Base-by-base conservation (phyloP, 2,113 vertebrate genomes). In the Etheostoma spectabile region DNA sequence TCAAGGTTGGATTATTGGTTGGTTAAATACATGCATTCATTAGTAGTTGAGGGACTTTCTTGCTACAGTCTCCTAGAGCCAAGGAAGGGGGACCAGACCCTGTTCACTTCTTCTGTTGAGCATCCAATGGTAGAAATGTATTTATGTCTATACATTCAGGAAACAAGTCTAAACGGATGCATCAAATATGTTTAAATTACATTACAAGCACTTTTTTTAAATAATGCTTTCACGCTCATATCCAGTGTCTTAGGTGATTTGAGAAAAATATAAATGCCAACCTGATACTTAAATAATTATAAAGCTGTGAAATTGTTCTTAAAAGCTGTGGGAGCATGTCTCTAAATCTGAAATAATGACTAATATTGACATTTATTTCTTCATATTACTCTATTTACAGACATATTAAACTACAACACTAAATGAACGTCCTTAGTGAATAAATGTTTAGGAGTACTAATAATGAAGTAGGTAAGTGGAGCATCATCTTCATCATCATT, bases 231-330 rank as follows among this genome's bases (percentile, higher is more conserved):
- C 2, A 59, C 42, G 45, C 35, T 22, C 15, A 56, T 33, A 48
- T 30, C n/a, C 33, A 24, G 6, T 61, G 56, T 72, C 16, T 61
- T 21, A 8, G 4, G 22, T 16, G 8, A 55, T 65, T 74, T 74
- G 14, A 22, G 15, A 18, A 66, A 64, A 70, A 74, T 66, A 27
- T 45, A 38, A 79, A 60, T 51, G 15, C 21, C 19, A 59, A 56
- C 46, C 21, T 46, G 69, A 75, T 69, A 35, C 22, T 60, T n/a
- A 42, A 45, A 49, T 53, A 14, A 48, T 80, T 10, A 30, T 57
- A 8, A 89, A 86, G 74, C 86, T 91, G 91, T 86, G 85, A 92
- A 84, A 75, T 22, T 13, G 45, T 79, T 56, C 4, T 27, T 30
- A 42, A 22, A 49, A 8, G 22, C 21, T 42, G 13, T 53, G 30